Conservation (phyloP, 37 sponge, comb jelly and placozoan species). For the Beroe ovata region DNA sequence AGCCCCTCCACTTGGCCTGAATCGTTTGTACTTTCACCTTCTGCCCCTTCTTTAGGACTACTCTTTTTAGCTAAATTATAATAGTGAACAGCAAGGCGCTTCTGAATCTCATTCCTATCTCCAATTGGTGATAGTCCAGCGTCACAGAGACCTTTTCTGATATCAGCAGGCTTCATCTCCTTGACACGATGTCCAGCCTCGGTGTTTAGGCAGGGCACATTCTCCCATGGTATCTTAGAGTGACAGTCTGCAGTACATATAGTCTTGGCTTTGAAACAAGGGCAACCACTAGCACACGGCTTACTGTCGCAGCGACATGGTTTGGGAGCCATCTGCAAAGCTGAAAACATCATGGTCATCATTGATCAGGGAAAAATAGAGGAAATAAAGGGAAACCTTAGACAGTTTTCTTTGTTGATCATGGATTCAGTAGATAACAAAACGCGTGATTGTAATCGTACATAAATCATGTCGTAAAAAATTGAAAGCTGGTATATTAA, state of each 20-base stretch:
- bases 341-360: too few species aligned
- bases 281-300: slow-evolving; percentile 53
- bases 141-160: slow-evolving; percentile 39
- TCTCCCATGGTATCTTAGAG: slow-evolving; percentile 6
- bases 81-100: slow-evolving; percentile 56
- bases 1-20: not conserved
- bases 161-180: slow-evolving; percentile 51
- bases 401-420: too few species aligned
- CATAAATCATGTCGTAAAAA: too few species aligned
- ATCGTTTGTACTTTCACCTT: not conserved
- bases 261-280: slow-evolving; percentile 49
- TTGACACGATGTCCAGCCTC: slow-evolving; percentile 3
- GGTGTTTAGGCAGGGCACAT: slow-evolving; percentile 64
- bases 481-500: too few species aligned
- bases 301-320: slow-evolving; percentile 54
- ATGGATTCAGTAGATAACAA: too few species aligned
- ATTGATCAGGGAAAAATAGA: too few species aligned
- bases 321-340: not conserved
- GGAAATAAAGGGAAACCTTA: too few species aligned
- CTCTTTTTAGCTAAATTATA: not conserved
- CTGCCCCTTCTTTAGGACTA: not conserved
- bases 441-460: too few species aligned
- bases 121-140: slow-evolving; percentile 54
- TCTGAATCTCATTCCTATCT: slow-evolving; percentile 40
- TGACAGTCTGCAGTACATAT: slow-evolving; percentile 48